Conservation (phyloP, 2,113 vertebrate species). For the Brienomyrus longianalis region DNA sequence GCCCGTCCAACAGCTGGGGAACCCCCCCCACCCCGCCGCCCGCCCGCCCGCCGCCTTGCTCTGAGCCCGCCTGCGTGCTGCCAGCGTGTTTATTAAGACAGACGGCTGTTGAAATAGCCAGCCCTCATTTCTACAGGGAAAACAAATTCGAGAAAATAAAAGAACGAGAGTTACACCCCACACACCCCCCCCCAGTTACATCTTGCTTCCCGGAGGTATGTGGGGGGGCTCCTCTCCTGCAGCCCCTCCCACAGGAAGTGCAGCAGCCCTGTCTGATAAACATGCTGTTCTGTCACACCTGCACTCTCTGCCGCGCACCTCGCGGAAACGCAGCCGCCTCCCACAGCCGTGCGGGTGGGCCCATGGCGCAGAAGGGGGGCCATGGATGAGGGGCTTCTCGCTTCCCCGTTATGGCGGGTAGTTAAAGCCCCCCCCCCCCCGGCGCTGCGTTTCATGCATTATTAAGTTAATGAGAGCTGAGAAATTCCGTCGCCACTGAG, state of each 20-base stretch:
- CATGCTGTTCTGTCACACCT: background rate
- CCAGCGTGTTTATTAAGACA: constrained; percentile 53
- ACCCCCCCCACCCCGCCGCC: constrained; percentile 35
- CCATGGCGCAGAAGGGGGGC: constrained; percentile 11
- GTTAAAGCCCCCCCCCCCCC: constrained; percentile 34
- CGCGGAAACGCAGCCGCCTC: background rate
- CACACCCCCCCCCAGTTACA: background rate
- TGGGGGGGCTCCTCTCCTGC: background rate
- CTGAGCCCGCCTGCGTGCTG: constrained; percentile 19
- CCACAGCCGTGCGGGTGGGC: background rate
- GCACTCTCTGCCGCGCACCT: background rate
- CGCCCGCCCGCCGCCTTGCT: background rate
- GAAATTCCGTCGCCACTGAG: constrained; percentile 23
- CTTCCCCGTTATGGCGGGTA: background rate
- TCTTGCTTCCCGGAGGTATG: background rate
- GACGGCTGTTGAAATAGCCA: constrained; percentile 37
- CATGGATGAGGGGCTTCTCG: constrained; percentile 25
- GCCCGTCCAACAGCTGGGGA: constrained; percentile 68
- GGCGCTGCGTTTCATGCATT: constrained; percentile 42
- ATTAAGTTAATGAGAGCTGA: constrained; percentile 43
- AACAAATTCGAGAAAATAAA: constrained; percentile 39
- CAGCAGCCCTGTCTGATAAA: background rate
- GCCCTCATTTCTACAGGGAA: constrained; percentile 38
- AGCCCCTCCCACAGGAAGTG: background rate
- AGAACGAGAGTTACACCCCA: background rate